Evolutionary conservation across 2,888 invertebrate species (phyloP), one percentile per base, ranked within the genome.

Genomic region (Megalurothrips usitatus): DNA sequence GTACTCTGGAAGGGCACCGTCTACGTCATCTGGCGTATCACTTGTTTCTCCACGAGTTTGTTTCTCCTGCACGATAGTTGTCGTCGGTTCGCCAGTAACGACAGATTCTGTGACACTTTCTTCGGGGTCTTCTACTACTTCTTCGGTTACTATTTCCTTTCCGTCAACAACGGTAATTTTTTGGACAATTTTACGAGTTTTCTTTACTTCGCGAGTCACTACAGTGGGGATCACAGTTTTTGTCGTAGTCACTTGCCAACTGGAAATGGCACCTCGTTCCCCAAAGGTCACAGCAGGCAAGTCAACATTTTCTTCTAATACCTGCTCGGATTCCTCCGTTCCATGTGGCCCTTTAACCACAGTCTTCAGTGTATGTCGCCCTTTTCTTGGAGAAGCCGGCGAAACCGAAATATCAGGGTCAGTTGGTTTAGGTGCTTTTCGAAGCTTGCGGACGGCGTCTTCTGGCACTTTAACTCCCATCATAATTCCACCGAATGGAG

Each of bases 61-160:
- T 26, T 12, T 75, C 26, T 75, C 68, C 2, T 75, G 68, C 0
- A 75, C 9, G 23, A 75, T 26, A 8, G 68, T 75, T 1, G 68
- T 75, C 8, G 68, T 75, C 26, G 68, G 68, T 82, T 86, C 86
- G 9, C 87, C 84, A 79, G 86, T 85, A 4, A 87, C 86, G 26
- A 86, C 84, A 0, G 85, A 81, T 81, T 87, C 85, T 83, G 86
- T 87, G 82, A 86, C 86, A 23, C 85, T 86, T 3, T 82, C 78
- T 49, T 81, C 81, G 58, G 75, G 79, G 47, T 81, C 82, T 23
- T 52, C 63, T 26, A 47, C 26, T 26, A 63, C 17, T 28, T 80
- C 63, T 80, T 81, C 80, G 11, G 52, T 52, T 26, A 80, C 43
- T 11, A 80, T 81, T 68, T 80, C 80, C 17, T 52, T 81, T 49